phyloP scores from a whole-genome alignment of 1,140 invertebrate species.

The Cotesia chilonis region DNA sequence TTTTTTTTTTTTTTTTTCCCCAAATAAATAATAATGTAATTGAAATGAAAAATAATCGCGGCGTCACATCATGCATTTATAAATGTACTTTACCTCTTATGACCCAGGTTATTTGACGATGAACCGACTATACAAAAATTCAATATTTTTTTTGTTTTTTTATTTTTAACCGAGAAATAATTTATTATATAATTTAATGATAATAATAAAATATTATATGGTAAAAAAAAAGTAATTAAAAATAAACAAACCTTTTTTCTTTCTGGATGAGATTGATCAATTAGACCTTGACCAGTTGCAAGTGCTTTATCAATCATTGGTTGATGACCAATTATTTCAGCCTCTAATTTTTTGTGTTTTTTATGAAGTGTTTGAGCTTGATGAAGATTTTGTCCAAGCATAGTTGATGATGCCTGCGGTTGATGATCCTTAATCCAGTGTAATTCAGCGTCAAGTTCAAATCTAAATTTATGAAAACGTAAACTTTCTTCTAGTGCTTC shows the following conservation, averaged over 20 bases:
- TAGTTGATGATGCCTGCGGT: slow-evolving; percentile 80
- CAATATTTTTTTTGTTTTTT: slow-evolving; percentile 27
- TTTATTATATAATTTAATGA: background rate
- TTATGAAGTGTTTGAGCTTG: slow-evolving; percentile 92
- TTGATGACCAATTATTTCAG: slow-evolving; percentile 84
- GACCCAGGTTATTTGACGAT: slow-evolving; percentile 47
- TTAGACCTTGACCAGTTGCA: slow-evolving; percentile 75
- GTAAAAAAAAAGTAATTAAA: background rate
- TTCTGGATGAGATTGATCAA: slow-evolving; percentile 80
- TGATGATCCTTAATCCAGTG: slow-evolving; percentile 95
- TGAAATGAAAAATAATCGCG: too few relatives aligned
- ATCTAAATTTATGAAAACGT: slow-evolving; percentile 92
- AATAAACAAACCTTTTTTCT: slow-evolving; percentile 70
- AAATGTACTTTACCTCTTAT: slow-evolving; percentile 53
- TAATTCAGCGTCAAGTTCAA: slow-evolving; percentile 91
- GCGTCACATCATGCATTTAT: slow-evolving; percentile 44
- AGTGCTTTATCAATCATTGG: slow-evolving; percentile 84
- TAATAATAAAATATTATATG: background rate
- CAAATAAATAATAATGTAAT: too few relatives aligned
- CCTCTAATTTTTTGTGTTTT: slow-evolving; percentile 91
- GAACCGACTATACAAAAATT: slow-evolving; percentile 61
- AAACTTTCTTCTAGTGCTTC: slow-evolving; percentile 86
- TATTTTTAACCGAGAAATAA: background rate
- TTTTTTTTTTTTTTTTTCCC: too few relatives aligned
- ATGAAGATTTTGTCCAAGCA: slow-evolving; percentile 82